These are phyloP conservation scores for Plemyria rubiginata DNA, from an alignment of 2,888 invertebrate species.

Conservation along the genomic window DNA sequence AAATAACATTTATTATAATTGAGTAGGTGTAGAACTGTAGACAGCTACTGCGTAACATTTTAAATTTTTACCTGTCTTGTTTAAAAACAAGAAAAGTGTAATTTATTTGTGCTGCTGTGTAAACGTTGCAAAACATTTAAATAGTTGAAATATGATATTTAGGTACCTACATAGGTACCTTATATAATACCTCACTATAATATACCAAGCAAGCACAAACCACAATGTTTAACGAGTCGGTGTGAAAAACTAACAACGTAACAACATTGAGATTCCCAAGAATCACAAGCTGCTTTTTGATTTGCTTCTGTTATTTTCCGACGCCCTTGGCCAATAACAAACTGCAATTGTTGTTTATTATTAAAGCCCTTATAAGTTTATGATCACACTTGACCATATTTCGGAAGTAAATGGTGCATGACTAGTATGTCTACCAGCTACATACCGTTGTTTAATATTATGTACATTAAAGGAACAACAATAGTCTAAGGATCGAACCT, in stretches of 20 bases:
- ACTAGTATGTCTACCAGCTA: no score
- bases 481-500: neutral
- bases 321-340: constrained; percentile 18
- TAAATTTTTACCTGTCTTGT: neutral
- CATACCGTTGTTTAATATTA: neutral
- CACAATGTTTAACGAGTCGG: constrained; percentile 23
- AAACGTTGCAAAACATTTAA: neutral
- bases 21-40: neutral
- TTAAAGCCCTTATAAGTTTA: no score
- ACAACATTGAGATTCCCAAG: constrained; percentile 1
- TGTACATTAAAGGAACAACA: neutral
- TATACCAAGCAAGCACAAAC: neutral
- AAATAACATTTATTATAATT: constrained; percentile 3
- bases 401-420: no score
- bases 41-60: neutral
- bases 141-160: constrained; percentile 5
- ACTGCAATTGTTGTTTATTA: no score
- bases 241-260: constrained; percentile 15
- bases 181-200: neutral
- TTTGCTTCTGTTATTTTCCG: constrained; percentile 22
- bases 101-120: neutral
- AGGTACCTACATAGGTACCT: neutral
- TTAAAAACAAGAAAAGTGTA: neutral
- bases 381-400: no score
- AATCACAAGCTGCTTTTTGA: constrained; percentile 5